Evolutionary conservation across 2,797 vertebrate species (phyloP).

Genomic region (Lacerta agilis): DNA sequence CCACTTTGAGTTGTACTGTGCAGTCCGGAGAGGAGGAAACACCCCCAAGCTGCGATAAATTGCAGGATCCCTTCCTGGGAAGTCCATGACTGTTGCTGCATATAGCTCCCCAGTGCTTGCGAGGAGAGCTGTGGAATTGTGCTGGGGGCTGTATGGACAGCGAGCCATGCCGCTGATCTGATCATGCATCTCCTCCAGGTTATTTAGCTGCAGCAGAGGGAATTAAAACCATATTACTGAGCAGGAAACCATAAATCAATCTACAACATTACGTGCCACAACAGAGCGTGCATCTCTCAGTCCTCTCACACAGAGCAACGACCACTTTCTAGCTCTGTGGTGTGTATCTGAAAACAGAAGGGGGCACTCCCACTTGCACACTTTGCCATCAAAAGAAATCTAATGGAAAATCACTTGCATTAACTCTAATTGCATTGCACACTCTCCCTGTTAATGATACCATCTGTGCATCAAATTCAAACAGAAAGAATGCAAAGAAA

Average conservation of each 20-base stretch:
- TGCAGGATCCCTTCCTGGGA: slow-evolving; percentile 95
- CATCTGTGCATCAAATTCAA: background rate
- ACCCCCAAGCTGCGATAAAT: slow-evolving; percentile 95
- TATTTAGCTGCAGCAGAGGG: slow-evolving; percentile 82
- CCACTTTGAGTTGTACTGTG: slow-evolving; percentile 99
- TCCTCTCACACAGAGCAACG: background rate
- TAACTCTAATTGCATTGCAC: background rate
- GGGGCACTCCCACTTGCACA: background rate
- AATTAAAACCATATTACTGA: slow-evolving; percentile 21
- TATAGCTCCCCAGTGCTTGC: slow-evolving; percentile 94
- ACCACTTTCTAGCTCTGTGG: background rate
- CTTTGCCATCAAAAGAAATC: slow-evolving; percentile 6
- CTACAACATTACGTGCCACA: background rate
- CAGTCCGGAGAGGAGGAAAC: slow-evolving; percentile 93
- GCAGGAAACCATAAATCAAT: background rate
- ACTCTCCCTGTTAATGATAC: background rate
- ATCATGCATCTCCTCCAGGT: slow-evolving; percentile 94
- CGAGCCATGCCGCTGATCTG: slow-evolving; percentile 98
- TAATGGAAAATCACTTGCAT: background rate
- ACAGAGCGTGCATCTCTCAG: background rate
- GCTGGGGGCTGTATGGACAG: slow-evolving; percentile 95
- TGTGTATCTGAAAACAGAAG: background rate
- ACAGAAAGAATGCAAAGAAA: background rate
- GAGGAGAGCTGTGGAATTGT: slow-evolving; percentile 96
- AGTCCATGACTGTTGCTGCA: slow-evolving; percentile 97